A percentile compares a stretch with the other conserved stretches of the same genome.
phyloP scores from a whole-genome alignment of 1,140 invertebrate species.

The Drosophila azteca region DNA sequence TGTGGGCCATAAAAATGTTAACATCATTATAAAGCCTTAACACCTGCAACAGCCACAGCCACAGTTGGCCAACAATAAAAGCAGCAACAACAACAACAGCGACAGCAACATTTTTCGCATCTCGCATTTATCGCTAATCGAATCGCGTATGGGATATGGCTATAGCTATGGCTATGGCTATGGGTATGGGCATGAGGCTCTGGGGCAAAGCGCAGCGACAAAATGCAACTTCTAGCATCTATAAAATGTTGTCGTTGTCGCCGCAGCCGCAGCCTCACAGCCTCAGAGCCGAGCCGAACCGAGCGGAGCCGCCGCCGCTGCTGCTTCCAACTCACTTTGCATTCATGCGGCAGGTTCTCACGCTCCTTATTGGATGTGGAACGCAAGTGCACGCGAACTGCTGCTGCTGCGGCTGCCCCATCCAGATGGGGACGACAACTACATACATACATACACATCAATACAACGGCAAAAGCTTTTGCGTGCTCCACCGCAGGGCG shows the following conservation, averaged over 20 bases:
- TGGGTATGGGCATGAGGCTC: conserved; percentile 7
- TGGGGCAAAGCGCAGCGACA: conserved; percentile 7
- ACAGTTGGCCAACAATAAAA: conserved; percentile 29
- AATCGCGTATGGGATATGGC: conserved; percentile 51
- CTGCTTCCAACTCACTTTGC: conserved; percentile 70
- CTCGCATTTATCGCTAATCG: conserved; percentile 76
- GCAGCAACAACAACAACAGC: conserved; percentile 19
- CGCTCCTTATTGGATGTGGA: conserved; percentile 80
- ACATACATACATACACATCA: too few species aligned
- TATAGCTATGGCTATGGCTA: not conserved
- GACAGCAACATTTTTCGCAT: conserved; percentile 63
- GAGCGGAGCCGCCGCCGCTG: not conserved
- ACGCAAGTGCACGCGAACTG: conserved; percentile 72
- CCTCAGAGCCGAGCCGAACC: too few species aligned
- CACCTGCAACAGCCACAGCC: conserved; percentile 72
- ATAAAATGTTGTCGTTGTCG: conserved; percentile 69
- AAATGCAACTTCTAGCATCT: conserved; percentile 55
- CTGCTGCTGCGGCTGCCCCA: not conserved
- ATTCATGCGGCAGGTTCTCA: conserved; percentile 74
- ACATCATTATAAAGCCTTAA: conserved; percentile 79
- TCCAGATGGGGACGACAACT: conserved; percentile 2
- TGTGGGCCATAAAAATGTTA: conserved; percentile 79
- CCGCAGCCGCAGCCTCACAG: too few species aligned
- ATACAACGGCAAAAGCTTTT: conserved; percentile 35
- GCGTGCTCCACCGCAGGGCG: conserved; percentile 73